Evolutionary conservation across 2,797 vertebrate species (phyloP).

Genomic region (Alouatta caraya): DNA sequence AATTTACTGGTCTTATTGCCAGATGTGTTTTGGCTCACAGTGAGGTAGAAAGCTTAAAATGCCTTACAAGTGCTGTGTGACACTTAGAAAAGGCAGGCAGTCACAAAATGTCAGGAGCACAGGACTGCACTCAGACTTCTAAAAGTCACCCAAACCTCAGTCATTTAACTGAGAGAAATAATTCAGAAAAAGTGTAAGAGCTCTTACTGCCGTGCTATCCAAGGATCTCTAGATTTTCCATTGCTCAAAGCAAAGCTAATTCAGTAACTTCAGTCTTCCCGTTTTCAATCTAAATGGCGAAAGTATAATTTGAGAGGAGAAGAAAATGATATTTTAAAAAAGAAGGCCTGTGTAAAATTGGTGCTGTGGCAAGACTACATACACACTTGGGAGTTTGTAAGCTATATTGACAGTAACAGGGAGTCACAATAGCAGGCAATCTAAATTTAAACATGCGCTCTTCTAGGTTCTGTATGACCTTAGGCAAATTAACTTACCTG

Average conservation of each 20-base stretch:
- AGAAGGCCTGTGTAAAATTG: background rate
- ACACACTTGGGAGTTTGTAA: background rate
- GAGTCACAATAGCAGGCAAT: background rate
- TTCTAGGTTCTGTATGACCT: background rate
- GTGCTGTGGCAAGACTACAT: background rate
- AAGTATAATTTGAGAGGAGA: background rate
- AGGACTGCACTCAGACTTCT: background rate
- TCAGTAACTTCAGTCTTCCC: background rate
- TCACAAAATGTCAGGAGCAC: background rate
- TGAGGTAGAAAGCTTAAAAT: constrained; percentile 9
- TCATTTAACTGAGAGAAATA: background rate
- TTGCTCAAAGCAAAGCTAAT: background rate
- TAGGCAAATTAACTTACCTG: background rate
- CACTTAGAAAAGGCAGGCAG: constrained; percentile 5
- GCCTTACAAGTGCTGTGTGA: background rate
- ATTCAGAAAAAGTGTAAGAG: background rate
- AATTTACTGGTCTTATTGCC: constrained; percentile 45
- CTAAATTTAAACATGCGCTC: background rate
- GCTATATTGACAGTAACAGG: background rate
- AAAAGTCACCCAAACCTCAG: background rate
- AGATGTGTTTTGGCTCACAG: constrained; percentile 45
- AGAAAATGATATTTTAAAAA: background rate
- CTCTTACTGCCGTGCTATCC: background rate
- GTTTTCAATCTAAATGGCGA: background rate
- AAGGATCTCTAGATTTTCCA: background rate